A percentile compares a stretch with the other conserved stretches of the same genome.
Evolutionary conservation across 2,797 vertebrate species (phyloP).

Genomic region (Hylomyscus alleni): DNA sequence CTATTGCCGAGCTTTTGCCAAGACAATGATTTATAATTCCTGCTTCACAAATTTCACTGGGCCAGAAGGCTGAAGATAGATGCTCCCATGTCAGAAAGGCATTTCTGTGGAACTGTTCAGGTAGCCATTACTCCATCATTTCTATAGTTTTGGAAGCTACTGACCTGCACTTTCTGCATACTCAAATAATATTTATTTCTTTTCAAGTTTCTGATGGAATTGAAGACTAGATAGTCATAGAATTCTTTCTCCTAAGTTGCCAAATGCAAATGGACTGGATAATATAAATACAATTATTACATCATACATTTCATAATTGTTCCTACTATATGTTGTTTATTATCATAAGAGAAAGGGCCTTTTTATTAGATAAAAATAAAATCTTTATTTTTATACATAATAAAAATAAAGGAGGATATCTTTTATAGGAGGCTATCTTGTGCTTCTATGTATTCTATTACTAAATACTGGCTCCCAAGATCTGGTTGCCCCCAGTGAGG

Average conservation of each 20-base stretch:
- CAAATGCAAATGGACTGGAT: background rate
- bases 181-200: background rate
- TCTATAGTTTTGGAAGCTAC: background rate
- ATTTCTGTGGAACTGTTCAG: background rate
- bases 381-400: too few species aligned
- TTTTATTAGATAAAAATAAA: background rate
- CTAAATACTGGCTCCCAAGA: background rate
- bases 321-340: background rate
- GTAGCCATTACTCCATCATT: background rate
- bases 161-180: background rate
- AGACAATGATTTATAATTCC: background rate
- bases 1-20: background rate
- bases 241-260: background rate
- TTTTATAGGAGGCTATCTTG: background rate
- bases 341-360: background rate
- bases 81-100: background rate
- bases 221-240: background rate
- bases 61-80: background rate
- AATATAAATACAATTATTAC: background rate
- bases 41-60: background rate
- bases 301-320: background rate
- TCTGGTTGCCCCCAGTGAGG: background rate
- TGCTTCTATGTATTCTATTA: background rate
- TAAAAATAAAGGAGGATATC: background rate
- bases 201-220: background rate